phyloP scores from a whole-genome alignment of 1,140 invertebrate genomes.

The Daktulosphaira vitifoliae region DNA sequence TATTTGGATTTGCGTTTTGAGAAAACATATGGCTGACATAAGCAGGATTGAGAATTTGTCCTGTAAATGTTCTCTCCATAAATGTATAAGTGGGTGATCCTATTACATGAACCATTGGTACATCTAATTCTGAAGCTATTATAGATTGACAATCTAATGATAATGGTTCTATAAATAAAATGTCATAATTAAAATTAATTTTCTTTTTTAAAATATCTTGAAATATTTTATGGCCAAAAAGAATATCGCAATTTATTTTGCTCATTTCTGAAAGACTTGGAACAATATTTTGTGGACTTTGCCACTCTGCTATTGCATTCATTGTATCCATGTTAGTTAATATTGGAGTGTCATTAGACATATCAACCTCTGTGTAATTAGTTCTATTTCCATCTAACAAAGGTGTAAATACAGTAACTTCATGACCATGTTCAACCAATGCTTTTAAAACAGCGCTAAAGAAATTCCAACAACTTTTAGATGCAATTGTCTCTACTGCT shows the following conservation, averaged over 20 bases:
- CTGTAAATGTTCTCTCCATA: neutral
- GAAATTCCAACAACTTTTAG: slow-evolving; percentile 14
- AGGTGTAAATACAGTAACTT: slow-evolving; percentile 15
- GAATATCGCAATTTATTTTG: too few species aligned
- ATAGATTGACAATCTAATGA: neutral
- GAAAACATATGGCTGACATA: neutral
- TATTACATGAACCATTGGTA: too few species aligned
- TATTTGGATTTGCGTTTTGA: neutral
- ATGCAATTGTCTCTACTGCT: neutral
- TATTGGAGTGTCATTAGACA: too few species aligned
- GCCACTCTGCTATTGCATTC: too few species aligned
- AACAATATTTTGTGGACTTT: too few species aligned
- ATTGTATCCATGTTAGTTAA: too few species aligned
- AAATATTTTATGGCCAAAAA: too few species aligned
- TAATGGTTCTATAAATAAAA: neutral
- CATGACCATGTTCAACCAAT: slow-evolving; percentile 1
- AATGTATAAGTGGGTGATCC: neutral
- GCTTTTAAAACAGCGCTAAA: neutral
- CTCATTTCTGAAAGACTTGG: too few species aligned
- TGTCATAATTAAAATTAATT: too few species aligned
- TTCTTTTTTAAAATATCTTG: too few species aligned
- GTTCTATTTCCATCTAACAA: neutral
- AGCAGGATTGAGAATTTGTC: too few species aligned
- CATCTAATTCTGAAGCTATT: too few species aligned
- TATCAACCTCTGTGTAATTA: slow-evolving; percentile 14